A percentile compares a stretch with the other conserved stretches of the same genome.
Conservation (phyloP, 1,140 invertebrate genomes). For the Gryon sp. region DNA sequence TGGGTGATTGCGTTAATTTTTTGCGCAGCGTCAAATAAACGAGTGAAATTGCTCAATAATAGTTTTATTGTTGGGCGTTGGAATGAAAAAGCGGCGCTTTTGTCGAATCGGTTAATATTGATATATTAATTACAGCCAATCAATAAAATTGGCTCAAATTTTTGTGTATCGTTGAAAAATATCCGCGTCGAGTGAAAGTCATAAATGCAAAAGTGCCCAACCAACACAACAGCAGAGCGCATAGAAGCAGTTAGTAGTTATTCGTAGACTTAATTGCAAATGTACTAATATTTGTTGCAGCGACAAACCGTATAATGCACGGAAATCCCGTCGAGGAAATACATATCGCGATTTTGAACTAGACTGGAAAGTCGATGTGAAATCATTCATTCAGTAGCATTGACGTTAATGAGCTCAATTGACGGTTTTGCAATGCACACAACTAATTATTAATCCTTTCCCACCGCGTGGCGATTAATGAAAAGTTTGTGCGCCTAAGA, state of each 20-base stretch:
- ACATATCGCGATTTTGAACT: slow-evolving; percentile 56
- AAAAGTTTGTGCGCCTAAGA: background rate
- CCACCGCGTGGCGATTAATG: slow-evolving; percentile 12
- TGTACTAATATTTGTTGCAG: slow-evolving; percentile 54
- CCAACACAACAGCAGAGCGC: no score
- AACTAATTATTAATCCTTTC: slow-evolving; percentile 47
- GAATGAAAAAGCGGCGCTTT: background rate
- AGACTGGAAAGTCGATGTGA: slow-evolving; percentile 60
- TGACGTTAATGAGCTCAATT: slow-evolving; percentile 55
- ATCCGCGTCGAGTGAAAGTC: no score
- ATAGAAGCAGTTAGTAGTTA: slow-evolving; percentile 39
- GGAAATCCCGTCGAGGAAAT: slow-evolving; percentile 57
- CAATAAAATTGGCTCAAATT: slow-evolving; percentile 31
- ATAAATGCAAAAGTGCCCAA: no score
- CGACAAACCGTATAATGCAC: slow-evolving; percentile 59
- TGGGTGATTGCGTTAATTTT: no score
- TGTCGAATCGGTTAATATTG: no score
- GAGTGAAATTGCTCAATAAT: no score
- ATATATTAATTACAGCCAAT: slow-evolving; percentile 24
- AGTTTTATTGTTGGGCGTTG: slow-evolving; percentile 9
- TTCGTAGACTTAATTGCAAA: slow-evolving; percentile 46
- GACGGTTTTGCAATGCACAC: slow-evolving; percentile 51
- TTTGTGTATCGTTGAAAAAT: slow-evolving; percentile 16
- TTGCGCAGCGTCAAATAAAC: no score
- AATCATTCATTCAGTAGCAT: slow-evolving; percentile 54